Percentiles rank a stretch among this genome's conserved stretches.
These are phyloP conservation scores for Andricus quercusramuli DNA, from an alignment of 2,888 invertebrate genomes.

Conservation along the genomic window DNA sequence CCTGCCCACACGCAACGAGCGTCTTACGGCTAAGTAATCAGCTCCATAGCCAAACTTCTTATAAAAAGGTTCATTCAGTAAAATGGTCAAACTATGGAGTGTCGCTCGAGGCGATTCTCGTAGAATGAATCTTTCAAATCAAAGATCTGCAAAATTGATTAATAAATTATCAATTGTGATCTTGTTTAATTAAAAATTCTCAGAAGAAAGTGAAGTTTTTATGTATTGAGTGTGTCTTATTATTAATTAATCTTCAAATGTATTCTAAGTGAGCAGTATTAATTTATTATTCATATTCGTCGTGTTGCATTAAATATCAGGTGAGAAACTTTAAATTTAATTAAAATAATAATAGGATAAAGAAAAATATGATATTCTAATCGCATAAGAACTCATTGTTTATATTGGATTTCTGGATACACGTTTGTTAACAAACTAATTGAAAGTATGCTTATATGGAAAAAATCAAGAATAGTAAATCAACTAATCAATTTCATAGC, in stretches of 20 bases:
- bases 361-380: background rate
- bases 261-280: background rate
- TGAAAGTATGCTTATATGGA: background rate
- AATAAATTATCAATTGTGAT: background rate
- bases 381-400: background rate
- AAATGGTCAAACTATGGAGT: constrained; percentile 23
- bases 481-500: background rate
- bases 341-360: background rate
- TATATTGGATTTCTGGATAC: background rate
- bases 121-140: background rate
- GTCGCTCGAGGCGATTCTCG: background rate
- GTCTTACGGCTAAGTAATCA: constrained; percentile 46
- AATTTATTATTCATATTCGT: background rate
- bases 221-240: background rate
- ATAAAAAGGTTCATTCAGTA: constrained; percentile 36
- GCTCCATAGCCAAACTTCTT: constrained; percentile 47
- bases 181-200: background rate
- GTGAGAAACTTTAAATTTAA: background rate
- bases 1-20: constrained; percentile 50
- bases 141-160: background rate
- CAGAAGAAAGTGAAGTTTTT: background rate
- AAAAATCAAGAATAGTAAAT: background rate
- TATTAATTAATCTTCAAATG: background rate
- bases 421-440: background rate
- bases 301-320: background rate